Evolutionary conservation across 2,797 vertebrate genomes (phyloP).

Genomic region (Acanthornis magna): DNA sequence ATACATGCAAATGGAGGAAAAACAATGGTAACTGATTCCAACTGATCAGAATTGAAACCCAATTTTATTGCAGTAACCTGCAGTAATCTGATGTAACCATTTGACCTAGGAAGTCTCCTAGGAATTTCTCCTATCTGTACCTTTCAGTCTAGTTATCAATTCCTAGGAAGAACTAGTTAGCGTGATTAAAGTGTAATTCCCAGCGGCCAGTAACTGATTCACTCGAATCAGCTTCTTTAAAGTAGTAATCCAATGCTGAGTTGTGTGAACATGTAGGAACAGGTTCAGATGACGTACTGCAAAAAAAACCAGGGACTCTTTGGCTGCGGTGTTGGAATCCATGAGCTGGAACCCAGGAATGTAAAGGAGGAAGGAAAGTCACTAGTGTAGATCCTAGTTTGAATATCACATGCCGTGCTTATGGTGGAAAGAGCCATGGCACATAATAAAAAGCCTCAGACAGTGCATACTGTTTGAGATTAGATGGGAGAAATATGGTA

Average conservation of each 20-base stretch:
- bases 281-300: accelerated
- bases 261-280: background rate
- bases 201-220: background rate
- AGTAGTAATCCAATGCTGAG: background rate
- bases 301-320: background rate
- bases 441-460: background rate
- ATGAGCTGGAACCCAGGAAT: background rate
- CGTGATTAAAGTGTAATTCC: background rate
- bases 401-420: background rate
- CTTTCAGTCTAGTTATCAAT: background rate
- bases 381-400: background rate
- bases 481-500: background rate
- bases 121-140: background rate
- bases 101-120: background rate
- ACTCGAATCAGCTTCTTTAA: background rate
- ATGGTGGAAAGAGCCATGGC: background rate
- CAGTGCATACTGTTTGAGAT: background rate
- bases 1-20: background rate
- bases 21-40: background rate
- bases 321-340: background rate
- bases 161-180: background rate
- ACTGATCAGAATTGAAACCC: background rate
- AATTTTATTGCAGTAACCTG: background rate
- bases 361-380: background rate
- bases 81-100: background rate